These are phyloP conservation scores for Polia nebulosa DNA, from an alignment of 2,888 invertebrate genomes.

Conservation along the genomic window DNA sequence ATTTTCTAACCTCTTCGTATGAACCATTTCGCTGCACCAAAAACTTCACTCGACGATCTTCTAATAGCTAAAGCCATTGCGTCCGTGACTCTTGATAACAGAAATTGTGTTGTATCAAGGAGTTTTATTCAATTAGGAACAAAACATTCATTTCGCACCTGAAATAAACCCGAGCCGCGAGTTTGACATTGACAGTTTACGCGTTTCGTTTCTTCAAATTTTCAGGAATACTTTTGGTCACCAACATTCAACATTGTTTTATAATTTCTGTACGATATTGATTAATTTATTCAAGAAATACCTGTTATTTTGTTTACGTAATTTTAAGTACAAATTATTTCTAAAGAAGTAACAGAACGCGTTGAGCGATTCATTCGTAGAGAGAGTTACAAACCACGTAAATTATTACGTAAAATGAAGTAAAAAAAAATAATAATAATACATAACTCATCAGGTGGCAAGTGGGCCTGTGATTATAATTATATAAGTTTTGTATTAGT, in stretches of 20 bases:
- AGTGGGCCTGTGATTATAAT: no score
- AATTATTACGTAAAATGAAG: no score
- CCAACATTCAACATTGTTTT: not conserved
- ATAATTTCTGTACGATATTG: not conserved
- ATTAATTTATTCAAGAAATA: no score
- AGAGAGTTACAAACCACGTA: no score
- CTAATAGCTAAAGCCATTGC: conserved; percentile 81
- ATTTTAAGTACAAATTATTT: no score
- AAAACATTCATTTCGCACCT: conserved; percentile 30
- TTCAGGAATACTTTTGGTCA: not conserved
- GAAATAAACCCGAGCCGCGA: conserved; percentile 3
- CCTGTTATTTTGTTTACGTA: no score
- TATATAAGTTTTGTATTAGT: no score
- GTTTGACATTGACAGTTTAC: not conserved
- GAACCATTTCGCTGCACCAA: conserved; percentile 81
- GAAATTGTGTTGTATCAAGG: not conserved
- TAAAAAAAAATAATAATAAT: no score
- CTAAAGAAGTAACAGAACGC: no score
- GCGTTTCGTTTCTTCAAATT: conserved; percentile 7
- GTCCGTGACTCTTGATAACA: not conserved
- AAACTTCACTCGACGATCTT: conserved; percentile 73
- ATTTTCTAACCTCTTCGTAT: conserved; percentile 83
- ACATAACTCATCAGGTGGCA: no score
- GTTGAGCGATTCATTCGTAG: no score
- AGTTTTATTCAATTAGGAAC: conserved; percentile 19